These are phyloP conservation scores for Melanotaenia parkinsoni DNA, from an alignment of 2,797 vertebrate genomes.

Conservation along the genomic window DNA sequence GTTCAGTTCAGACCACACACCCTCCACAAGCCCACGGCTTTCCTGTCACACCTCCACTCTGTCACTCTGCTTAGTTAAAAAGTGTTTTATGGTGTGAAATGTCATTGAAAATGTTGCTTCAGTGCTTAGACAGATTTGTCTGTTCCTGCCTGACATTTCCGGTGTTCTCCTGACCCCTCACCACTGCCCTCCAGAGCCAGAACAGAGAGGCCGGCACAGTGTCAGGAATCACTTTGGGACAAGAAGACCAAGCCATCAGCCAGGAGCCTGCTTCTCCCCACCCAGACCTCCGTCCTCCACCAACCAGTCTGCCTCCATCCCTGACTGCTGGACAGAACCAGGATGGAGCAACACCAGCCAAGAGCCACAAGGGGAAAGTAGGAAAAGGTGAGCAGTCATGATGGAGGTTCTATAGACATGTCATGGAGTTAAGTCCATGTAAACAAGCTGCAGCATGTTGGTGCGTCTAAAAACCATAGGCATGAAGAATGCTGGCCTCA, in stretches of 20 bases:
- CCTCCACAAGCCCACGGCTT: too few species aligned
- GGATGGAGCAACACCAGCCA: conserved; percentile 36
- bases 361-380: conserved; percentile 47
- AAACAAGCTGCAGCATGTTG: conserved; percentile 69
- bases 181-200: conserved; percentile 74
- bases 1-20: too few species aligned
- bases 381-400: conserved; percentile 63
- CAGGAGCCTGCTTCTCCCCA: conserved; percentile 44
- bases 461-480: conserved; percentile 42
- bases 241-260: conserved; percentile 57
- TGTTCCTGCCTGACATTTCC: conserved; percentile 6
- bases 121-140: neutral
- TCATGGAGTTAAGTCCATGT: conserved; percentile 6
- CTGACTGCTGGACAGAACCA: conserved; percentile 45
- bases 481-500: conserved; percentile 64
- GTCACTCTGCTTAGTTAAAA: neutral
- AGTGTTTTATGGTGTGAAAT: neutral
- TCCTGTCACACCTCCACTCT: too few species aligned
- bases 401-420: neutral
- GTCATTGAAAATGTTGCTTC: neutral
- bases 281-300: conserved; percentile 74
- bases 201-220: conserved; percentile 78
- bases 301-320: conserved; percentile 64
- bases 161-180: conserved; percentile 26
- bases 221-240: conserved; percentile 51